Percentiles rank a stretch among this genome's conserved stretches.
phyloP scores from a whole-genome alignment of 1,140 invertebrate genomes.

The Papilio glaucus region DNA sequence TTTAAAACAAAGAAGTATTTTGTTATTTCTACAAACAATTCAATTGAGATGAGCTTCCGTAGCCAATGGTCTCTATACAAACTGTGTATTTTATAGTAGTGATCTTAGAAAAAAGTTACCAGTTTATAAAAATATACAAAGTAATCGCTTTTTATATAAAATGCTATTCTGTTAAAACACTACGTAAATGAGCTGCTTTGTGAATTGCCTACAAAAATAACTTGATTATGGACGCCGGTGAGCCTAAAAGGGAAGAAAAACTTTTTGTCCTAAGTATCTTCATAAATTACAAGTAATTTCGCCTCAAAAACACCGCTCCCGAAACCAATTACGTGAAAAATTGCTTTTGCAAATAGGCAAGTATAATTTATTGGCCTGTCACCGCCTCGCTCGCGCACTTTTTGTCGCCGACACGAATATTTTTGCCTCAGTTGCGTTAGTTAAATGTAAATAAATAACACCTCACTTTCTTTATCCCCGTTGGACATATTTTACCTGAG shows the following conservation, averaged over 20 bases:
- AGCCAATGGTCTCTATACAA: no score
- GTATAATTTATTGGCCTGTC: conserved; percentile 25
- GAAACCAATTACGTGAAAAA: conserved; percentile 33
- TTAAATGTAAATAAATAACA: neutral
- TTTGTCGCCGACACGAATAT: conserved; percentile 1
- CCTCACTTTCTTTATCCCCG: neutral
- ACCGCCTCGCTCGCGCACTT: neutral
- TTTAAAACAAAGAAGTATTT: no score
- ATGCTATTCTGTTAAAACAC: no score
- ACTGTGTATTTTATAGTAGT: no score
- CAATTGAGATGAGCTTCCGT: no score
- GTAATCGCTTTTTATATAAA: no score
- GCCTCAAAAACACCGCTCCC: conserved; percentile 20
- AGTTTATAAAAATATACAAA: no score
- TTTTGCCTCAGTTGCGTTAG: neutral
- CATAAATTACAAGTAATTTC: conserved; percentile 35
- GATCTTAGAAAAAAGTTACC: no score
- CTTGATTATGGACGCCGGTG: neutral
- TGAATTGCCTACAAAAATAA: neutral
- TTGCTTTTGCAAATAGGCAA: conserved; percentile 30
- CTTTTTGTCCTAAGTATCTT: conserved; percentile 18
- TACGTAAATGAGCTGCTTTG: neutral
- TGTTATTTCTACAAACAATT: no score
- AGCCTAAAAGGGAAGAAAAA: neutral
- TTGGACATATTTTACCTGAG: no score